Conservation (phyloP, 2,113 vertebrate genomes). For the Mirza zaza region DNA sequence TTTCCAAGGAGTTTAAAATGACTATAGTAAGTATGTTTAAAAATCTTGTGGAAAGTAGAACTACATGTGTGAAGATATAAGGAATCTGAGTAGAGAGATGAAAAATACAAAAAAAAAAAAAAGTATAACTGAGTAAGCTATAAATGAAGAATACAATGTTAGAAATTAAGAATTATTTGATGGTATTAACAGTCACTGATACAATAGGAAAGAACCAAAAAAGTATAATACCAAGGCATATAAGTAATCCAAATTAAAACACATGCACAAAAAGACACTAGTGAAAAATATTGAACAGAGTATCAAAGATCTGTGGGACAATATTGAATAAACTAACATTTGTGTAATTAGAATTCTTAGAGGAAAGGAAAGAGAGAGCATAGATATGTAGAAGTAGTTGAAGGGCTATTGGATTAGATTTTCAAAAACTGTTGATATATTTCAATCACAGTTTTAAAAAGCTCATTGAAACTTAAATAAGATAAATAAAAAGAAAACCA, state of each 20-base stretch:
- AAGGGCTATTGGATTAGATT: background rate
- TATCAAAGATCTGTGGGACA: background rate
- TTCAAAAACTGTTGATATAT: background rate
- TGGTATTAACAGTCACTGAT: background rate
- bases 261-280: background rate
- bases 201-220: background rate
- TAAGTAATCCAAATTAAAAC: background rate
- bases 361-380: background rate
- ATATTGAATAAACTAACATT: background rate
- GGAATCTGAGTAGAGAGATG: background rate
- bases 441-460: background rate
- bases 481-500: background rate
- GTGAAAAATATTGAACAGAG: background rate
- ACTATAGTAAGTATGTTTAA: background rate
- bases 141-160: background rate
- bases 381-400: background rate
- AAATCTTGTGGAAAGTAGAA: background rate
- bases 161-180: background rate
- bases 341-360: background rate
- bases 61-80: background rate
- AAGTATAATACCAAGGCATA: background rate
- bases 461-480: background rate
- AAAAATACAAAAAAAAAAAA: background rate
- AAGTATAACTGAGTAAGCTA: background rate
- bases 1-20: background rate